phyloP scores from a whole-genome alignment of 2,888 invertebrate genomes.

The Cryptops parisi region DNA sequence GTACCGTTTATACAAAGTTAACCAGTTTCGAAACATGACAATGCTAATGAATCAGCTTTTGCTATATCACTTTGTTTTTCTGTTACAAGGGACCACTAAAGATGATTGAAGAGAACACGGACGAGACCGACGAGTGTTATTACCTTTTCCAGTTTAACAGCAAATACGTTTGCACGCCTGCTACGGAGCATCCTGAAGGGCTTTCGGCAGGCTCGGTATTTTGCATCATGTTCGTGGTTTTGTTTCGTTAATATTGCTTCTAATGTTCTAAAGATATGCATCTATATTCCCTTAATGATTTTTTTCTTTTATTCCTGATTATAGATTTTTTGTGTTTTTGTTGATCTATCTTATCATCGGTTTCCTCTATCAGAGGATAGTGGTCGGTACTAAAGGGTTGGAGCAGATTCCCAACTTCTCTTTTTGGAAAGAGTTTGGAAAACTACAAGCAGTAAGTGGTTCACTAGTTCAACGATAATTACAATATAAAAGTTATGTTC shows the following conservation, averaged over 20 bases:
- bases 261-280: too few species aligned
- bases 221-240: slow-evolving; percentile 28
- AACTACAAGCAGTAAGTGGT: slow-evolving; percentile 31
- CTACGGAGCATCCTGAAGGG: slow-evolving; percentile 18
- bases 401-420: slow-evolving; percentile 33
- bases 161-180: slow-evolving; percentile 14
- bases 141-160: slow-evolving; percentile 30
- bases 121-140: slow-evolving; percentile 25
- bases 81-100: slow-evolving; percentile 20
- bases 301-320: not conserved
- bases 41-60: not conserved
- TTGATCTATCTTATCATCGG: slow-evolving; percentile 24
- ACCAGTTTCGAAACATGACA: too few species aligned
- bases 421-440: slow-evolving; percentile 34
- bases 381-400: slow-evolving; percentile 30
- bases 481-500: not conserved
- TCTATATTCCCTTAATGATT: too few species aligned
- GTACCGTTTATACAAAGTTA: too few species aligned
- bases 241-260: not conserved
- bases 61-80: not conserved
- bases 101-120: slow-evolving; percentile 27
- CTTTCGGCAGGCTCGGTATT: slow-evolving; percentile 30
- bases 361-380: slow-evolving; percentile 30
- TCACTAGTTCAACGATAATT: too few species aligned
- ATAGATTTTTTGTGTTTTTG: not conserved